Percentiles rank a stretch among this genome's conserved stretches.
Evolutionary conservation across 2,888 invertebrate species (phyloP).

Genomic region (Agrochola lychnidis): DNA sequence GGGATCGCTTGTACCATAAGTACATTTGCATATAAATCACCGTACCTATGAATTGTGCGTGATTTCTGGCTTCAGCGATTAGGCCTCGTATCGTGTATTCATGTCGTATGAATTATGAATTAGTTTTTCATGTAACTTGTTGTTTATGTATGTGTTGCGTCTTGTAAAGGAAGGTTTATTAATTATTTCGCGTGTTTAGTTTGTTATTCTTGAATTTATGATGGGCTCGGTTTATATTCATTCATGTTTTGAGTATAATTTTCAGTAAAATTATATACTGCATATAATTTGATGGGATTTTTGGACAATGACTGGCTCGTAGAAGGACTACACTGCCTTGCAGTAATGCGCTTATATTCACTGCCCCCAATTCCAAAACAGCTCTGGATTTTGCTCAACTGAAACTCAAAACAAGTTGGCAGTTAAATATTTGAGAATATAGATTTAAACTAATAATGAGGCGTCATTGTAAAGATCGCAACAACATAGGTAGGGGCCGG

Average conservation of each 20-base stretch:
- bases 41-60: slow-evolving; percentile 75
- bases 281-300: not conserved
- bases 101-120: slow-evolving; percentile 63
- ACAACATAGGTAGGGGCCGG: slow-evolving; percentile 52
- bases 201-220: slow-evolving; percentile 21
- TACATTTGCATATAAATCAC: slow-evolving; percentile 85
- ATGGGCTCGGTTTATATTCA: not conserved
- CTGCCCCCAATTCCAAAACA: not conserved
- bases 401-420: slow-evolving; percentile 11
- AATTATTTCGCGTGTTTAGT: slow-evolving; percentile 34
- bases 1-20: slow-evolving; percentile 80
- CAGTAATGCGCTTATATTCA: not conserved
- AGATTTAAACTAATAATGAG: slow-evolving; percentile 48
- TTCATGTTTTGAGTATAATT: not conserved
- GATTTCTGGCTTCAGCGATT: slow-evolving; percentile 72
- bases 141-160: slow-evolving; percentile 16
- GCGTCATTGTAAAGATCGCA: slow-evolving; percentile 50
- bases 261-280: not conserved
- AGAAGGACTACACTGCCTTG: not conserved
- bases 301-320: not conserved
- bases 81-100: slow-evolving; percentile 63
- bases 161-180: slow-evolving; percentile 22
- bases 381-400: not conserved
- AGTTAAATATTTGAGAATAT: slow-evolving; percentile 39
- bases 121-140: slow-evolving; percentile 51